phyloP scores from a whole-genome alignment of 2,113 vertebrate genomes.

The Scartelaos histophorus region DNA sequence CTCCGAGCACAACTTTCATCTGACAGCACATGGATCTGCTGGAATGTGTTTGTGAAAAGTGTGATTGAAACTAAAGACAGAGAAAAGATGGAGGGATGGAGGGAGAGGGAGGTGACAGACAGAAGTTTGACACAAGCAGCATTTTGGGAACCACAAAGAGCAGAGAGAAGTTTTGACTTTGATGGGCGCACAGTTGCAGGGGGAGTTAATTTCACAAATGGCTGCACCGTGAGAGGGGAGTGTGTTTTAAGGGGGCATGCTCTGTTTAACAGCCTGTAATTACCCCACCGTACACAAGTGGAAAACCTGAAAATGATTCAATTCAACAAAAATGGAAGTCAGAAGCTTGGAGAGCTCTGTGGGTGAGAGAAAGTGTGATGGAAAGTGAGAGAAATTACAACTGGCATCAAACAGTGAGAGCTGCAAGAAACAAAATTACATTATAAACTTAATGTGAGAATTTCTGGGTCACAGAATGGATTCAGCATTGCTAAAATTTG shows the following conservation, averaged over 20 bases:
- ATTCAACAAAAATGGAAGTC: conserved; percentile 51
- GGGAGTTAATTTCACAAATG: conserved; percentile 85
- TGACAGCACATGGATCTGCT: conserved; percentile 44
- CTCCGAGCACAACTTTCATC: conserved; percentile 50
- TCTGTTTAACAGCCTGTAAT: conserved; percentile 75
- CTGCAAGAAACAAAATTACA: not conserved
- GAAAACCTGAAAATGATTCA: conserved; percentile 58
- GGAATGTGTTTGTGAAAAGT: conserved; percentile 26
- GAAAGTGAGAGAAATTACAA: not conserved
- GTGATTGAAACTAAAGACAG: conserved; percentile 37
- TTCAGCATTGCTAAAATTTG: too few species aligned
- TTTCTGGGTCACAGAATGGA: not conserved
- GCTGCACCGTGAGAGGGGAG: conserved; percentile 79
- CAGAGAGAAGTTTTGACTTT: conserved; percentile 60
- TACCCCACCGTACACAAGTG: conserved; percentile 48
- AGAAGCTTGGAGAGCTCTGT: conserved; percentile 19
- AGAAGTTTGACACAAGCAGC: conserved; percentile 22
- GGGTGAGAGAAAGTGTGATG: conserved; percentile 5
- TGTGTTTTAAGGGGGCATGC: conserved; percentile 53
- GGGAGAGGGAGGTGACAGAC: conserved; percentile 33
- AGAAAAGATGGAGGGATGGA: conserved; percentile 34
- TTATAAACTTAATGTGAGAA: not conserved
- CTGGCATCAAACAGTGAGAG: not conserved
- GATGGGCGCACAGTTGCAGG: conserved; percentile 57
- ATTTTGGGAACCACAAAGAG: conserved; percentile 2